Conservation (phyloP, 2,113 vertebrate species). For the Tympanuchus pallidicinctus region DNA sequence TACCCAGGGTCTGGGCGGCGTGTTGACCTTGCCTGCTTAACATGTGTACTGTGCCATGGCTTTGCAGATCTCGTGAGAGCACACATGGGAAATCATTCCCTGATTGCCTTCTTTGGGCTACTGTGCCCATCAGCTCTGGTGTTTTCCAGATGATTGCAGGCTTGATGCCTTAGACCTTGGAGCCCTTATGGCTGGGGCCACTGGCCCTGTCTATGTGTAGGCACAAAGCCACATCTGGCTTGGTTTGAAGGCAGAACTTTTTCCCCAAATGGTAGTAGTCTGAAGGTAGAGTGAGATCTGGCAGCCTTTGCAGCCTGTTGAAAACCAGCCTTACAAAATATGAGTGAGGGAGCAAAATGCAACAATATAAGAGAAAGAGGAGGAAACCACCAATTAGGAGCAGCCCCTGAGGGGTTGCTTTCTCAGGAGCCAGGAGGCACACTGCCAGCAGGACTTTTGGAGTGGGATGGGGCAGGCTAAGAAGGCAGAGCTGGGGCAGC, state of each 20-base stretch:
- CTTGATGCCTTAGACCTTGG: background rate
- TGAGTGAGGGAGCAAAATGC: slow-evolving; percentile 58
- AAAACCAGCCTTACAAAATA: slow-evolving; percentile 65
- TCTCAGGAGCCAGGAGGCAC: slow-evolving; percentile 50
- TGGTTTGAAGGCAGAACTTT: slow-evolving; percentile 21
- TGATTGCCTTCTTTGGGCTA: background rate
- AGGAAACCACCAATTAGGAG: slow-evolving; percentile 73
- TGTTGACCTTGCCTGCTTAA: background rate
- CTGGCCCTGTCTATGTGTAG: background rate
- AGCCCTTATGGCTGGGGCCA: background rate
- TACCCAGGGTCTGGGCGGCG: too few relatives aligned
- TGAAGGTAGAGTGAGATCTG: slow-evolving; percentile 53
- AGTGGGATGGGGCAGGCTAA: background rate
- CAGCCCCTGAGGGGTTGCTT: slow-evolving; percentile 26
- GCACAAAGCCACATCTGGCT: background rate
- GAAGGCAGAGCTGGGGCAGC: background rate
- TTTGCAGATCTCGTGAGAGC: background rate
- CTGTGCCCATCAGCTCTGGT: background rate
- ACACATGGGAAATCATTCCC: fast-evolving
- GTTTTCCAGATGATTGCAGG: background rate
- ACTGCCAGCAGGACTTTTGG: slow-evolving; percentile 52
- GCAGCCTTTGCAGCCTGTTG: slow-evolving; percentile 16
- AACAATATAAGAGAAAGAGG: background rate
- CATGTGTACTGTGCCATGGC: background rate
- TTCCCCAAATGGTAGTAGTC: background rate